Conservation (phyloP, 2,797 vertebrate genomes). For the Rhabdophis nuchalis region DNA sequence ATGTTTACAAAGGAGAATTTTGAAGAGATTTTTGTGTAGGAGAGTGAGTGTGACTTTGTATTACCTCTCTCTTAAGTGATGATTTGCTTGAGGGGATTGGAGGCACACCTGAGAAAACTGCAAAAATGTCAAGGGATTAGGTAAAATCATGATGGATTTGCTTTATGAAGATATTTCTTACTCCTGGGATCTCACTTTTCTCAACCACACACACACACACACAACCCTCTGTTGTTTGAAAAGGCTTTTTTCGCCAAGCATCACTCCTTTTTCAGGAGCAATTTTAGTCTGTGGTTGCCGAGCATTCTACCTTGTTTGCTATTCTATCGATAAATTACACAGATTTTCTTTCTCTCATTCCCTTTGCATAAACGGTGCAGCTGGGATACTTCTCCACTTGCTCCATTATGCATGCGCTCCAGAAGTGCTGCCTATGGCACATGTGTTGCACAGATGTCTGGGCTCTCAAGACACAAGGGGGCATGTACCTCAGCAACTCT, state of each 20-base stretch:
- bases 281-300: slow-evolving; percentile 6
- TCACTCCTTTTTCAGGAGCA: slow-evolving; percentile 8
- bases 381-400: slow-evolving; percentile 43
- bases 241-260: neutral
- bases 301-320: slow-evolving; percentile 48
- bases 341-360: slow-evolving; percentile 33
- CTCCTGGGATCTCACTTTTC: neutral
- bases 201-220: neutral
- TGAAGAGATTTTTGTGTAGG: neutral
- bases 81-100: neutral
- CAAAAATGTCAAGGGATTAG: neutral
- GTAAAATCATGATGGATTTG: neutral
- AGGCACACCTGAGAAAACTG: neutral
- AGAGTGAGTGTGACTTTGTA: neutral
- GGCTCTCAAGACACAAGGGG: slow-evolving; percentile 48
- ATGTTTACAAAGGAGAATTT: neutral
- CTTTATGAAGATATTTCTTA: neutral
- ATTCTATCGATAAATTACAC: slow-evolving; percentile 51
- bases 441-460: slow-evolving; percentile 50
- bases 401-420: slow-evolving; percentile 17
- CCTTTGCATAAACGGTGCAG: slow-evolving; percentile 26
- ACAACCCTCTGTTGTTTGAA: neutral
- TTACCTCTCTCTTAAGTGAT: neutral
- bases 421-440: slow-evolving; percentile 34
- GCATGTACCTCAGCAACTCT: slow-evolving; percentile 39